Evolutionary conservation across 1,140 invertebrate species (phyloP).

Genomic region (Drosophila sechellia): DNA sequence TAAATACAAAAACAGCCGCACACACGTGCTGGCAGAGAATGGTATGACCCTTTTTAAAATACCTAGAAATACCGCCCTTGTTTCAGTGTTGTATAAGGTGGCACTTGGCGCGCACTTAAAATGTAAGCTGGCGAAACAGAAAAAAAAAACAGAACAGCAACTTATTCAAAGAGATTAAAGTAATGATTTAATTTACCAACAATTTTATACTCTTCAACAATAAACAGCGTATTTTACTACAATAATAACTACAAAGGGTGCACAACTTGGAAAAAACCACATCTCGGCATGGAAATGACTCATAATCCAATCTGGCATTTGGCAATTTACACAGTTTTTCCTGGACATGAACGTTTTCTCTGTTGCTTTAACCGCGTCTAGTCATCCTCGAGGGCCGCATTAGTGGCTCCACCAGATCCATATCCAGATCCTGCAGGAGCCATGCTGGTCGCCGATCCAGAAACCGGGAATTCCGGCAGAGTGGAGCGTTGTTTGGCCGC

Average conservation of each 20-base stretch:
- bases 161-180: background rate
- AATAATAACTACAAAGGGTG: background rate
- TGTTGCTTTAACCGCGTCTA: conserved; percentile 1
- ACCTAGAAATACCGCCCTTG: background rate
- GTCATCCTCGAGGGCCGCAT: conserved; percentile 60
- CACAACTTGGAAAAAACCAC: background rate
- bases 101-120: conserved; percentile 26
- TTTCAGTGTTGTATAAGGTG: conserved; percentile 5
- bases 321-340: conserved; percentile 19
- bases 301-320: conserved; percentile 32
- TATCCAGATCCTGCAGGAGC: conserved; percentile 22
- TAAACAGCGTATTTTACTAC: conserved; percentile 15
- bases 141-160: background rate
- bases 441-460: conserved; percentile 21
- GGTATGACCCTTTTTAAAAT: conserved; percentile 5
- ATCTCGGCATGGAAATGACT: conserved; percentile 23
- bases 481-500: conserved; percentile 48
- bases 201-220: conserved; percentile 6
- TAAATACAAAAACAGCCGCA: conserved; percentile 33
- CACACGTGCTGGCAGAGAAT: conserved; percentile 46
- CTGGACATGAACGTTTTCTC: conserved; percentile 25
- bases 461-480: conserved; percentile 57
- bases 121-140: background rate
- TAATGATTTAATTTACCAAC: conserved; percentile 1
- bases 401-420: conserved; percentile 43